Evolutionary conservation across 2,888 invertebrate genomes (phyloP).

Genomic region (Idaea straminata): DNA sequence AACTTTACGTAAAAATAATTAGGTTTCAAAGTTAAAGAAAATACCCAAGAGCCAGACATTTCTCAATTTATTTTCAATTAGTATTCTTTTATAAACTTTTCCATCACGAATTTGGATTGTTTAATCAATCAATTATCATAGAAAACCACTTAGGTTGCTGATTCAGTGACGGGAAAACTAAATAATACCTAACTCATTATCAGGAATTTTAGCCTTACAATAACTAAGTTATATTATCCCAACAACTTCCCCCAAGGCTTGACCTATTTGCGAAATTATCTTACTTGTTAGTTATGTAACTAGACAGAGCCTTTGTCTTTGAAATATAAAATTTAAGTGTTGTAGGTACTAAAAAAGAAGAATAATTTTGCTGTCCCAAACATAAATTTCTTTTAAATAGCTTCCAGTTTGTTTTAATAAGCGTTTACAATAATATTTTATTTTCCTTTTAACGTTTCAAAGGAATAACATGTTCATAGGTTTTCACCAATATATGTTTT

Average conservation of each 20-base stretch:
- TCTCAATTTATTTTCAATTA: neutral
- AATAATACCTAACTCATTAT: too few species aligned
- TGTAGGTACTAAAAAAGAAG: neutral
- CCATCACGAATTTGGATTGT: neutral
- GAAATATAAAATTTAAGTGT: neutral
- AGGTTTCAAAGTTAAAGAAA: neutral
- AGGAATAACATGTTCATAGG: too few species aligned
- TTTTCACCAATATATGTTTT: too few species aligned
- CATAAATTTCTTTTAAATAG: neutral
- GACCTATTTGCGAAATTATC: conserved; percentile 11
- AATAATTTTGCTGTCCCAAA: neutral
- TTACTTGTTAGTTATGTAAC: neutral
- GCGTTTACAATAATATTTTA: too few species aligned
- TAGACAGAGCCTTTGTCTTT: conserved; percentile 8
- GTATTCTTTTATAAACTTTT: neutral
- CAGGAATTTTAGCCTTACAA: neutral
- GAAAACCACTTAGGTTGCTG: neutral
- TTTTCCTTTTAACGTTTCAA: too few species aligned
- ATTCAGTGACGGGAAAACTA: too few species aligned
- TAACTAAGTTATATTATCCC: conserved; percentile 6
- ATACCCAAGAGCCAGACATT: neutral
- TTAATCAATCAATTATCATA: neutral
- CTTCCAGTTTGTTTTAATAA: too few species aligned
- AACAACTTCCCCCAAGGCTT: conserved; percentile 10
- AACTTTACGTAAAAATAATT: neutral